Evolutionary conservation across 2,113 vertebrate species (phyloP), one percentile per base, ranked within the genome.

Genomic region (Tachycineta bicolor): DNA sequence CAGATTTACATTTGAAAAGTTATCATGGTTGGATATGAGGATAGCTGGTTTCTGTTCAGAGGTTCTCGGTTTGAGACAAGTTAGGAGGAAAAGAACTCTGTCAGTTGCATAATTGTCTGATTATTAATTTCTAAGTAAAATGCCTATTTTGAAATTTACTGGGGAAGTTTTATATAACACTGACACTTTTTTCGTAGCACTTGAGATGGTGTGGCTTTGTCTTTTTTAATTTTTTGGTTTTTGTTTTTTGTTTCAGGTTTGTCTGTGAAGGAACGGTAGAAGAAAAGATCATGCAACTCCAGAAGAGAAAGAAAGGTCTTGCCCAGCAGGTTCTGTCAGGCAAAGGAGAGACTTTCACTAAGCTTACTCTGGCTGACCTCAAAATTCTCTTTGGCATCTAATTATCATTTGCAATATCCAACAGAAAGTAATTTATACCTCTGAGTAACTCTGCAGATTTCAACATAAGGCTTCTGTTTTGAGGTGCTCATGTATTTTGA

Each of bases 281-380:
- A 97, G 99, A 99, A 88, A 99, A 99, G 97, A 99, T 99, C 28
- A 87, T 98, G 16, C 97, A 98, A 1, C 98, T 99, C 52, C 99
- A 99, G 95, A 97, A 50, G 47, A 99, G 95, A 94, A 99, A 99
- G 98, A 99, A 99, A 91, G 98, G 99, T 70, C 97, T 99, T 44
- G 99, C 99, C 70, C 98, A 98, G 93, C 98, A 99, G 52, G 98
- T 99, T 89, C 97, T 99, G 9, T 98, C 98, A 6, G 99, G 99
- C 73, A 99, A 98, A 46, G 98, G 98, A 71, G 98, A 97, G 56
- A 93, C 98, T 21, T 74, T 98, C 88, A 97, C 98, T 56, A 99
- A 99, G 93, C 99, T 99, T 47, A 98, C 99, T 31, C 97, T 99
- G 96, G 98, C 98, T 47, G 99, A 99, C 92, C 98, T 99, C 95